phyloP scores from a whole-genome alignment of 1,140 invertebrate genomes.

The Cotesia vestalis region DNA sequence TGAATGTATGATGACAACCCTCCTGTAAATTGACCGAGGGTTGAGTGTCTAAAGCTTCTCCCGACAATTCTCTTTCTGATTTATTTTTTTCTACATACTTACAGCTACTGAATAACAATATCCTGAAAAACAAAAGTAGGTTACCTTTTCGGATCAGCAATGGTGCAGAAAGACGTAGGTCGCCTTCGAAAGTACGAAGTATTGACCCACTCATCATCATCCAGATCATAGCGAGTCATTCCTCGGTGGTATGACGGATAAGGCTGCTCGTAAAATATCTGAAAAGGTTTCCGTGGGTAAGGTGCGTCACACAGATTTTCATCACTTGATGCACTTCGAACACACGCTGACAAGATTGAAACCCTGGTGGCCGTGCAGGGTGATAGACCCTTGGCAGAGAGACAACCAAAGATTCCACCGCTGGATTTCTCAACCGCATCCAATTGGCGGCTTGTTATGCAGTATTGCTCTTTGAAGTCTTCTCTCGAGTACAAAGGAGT shows the following conservation, averaged over 20 bases:
- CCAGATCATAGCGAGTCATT: constrained; percentile 52
- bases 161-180: constrained; percentile 76
- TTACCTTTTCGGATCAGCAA: constrained; percentile 74
- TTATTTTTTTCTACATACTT: background rate
- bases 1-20: constrained; percentile 3
- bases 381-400: constrained; percentile 70
- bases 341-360: constrained; percentile 85
- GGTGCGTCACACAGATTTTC: constrained; percentile 85
- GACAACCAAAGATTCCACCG: constrained; percentile 83
- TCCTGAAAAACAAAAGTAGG: background rate
- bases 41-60: background rate
- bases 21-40: constrained; percentile 16
- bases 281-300: constrained; percentile 71
- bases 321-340: constrained; percentile 83
- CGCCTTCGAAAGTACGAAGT: constrained; percentile 80
- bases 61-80: background rate
- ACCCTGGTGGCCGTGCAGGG: constrained; percentile 66
- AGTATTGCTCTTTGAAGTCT: constrained; percentile 90
- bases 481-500: constrained; percentile 87
- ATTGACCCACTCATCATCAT: constrained; percentile 71
- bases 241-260: constrained; percentile 56
- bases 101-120: background rate
- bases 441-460: constrained; percentile 88
- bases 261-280: constrained; percentile 60
- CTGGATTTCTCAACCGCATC: constrained; percentile 83